Evolutionary conservation across 2,797 vertebrate genomes (phyloP), one percentile per base, ranked within the genome.

Genomic region (Gastrophryne carolinensis): DNA sequence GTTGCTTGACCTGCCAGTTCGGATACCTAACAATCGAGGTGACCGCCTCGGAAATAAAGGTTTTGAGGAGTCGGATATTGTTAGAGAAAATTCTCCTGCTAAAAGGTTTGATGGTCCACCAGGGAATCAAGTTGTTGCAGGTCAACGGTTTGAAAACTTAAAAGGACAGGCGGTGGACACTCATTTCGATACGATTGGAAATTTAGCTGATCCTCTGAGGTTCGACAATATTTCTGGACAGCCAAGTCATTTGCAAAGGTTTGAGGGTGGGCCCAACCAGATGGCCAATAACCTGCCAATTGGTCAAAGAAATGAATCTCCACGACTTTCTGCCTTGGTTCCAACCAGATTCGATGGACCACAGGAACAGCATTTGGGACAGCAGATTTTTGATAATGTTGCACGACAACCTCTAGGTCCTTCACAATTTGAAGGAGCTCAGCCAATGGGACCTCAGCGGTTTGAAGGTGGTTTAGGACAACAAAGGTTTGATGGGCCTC

Each of bases 341-440:
- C 50, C 83, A 17, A 73, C 90, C n/a, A 87, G 92, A 74, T 96
- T 96, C 84, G 93, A 95, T 65, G 91, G 86, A 66, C 89, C 91
- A 11, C 83, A 87, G 77, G 92, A 86, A 53, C 84, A 80, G 80
- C 61, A 84, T 44, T 76, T 70, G 70, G 87, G 91, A 0, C 66
- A 87, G 0, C 76, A 93, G 78, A 89, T 93, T 72, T 95, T 94
- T 79, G 96, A 95, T 1, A 90, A 90, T 8, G 87, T 90, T 1
- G 77, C 82, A 0, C 87, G 84, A 26, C 89, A 89, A 10, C 81
- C 87, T 3, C 85, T 63, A 90, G 90, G 13, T 24, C 80, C 84
- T 0, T 21, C 92, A 73, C 84, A 92, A 30, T 95, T 95, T 30
- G 58, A 73, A 3, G 58, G 19, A 4, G 13, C 91, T 32, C 82